These are phyloP conservation scores for Machimus atricapillus DNA, from an alignment of 2,888 invertebrate species.

Conservation along the genomic window DNA sequence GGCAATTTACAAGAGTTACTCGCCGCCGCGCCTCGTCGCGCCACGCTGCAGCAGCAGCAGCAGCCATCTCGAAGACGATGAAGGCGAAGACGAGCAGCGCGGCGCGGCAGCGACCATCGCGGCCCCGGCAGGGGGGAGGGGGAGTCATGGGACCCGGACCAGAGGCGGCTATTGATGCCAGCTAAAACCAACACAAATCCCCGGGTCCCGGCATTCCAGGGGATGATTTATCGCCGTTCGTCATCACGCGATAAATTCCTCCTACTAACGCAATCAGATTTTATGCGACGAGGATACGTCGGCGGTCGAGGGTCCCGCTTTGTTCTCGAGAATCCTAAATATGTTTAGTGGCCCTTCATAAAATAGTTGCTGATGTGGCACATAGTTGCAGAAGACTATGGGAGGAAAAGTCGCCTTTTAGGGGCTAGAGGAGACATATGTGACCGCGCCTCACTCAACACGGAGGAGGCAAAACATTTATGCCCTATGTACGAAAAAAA, in stretches of 20 bases:
- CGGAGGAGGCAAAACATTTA: neutral
- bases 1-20: conserved; percentile 44
- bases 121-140: neutral
- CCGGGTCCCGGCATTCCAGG: neutral
- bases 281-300: neutral
- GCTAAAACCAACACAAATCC: conserved; percentile 9
- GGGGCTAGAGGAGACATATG: neutral
- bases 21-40: neutral
- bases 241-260: conserved; percentile 39
- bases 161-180: neutral
- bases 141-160: neutral
- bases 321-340: conserved; percentile 9
- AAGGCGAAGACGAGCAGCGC: neutral
- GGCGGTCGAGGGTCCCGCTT: neutral
- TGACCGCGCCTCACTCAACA: neutral
- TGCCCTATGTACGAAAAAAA: neutral
- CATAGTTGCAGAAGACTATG: neutral
- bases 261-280: conserved; percentile 33
- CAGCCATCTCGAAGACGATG: neutral
- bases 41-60: no score
- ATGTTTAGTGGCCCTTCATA: conserved; percentile 13
- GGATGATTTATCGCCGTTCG: conserved; percentile 30
- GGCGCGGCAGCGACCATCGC: neutral
- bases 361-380: conserved; percentile 28
- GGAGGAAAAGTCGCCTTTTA: neutral